Evolutionary conservation across 1,140 invertebrate species (phyloP).

Genomic region (Oryctes rhinoceros): DNA sequence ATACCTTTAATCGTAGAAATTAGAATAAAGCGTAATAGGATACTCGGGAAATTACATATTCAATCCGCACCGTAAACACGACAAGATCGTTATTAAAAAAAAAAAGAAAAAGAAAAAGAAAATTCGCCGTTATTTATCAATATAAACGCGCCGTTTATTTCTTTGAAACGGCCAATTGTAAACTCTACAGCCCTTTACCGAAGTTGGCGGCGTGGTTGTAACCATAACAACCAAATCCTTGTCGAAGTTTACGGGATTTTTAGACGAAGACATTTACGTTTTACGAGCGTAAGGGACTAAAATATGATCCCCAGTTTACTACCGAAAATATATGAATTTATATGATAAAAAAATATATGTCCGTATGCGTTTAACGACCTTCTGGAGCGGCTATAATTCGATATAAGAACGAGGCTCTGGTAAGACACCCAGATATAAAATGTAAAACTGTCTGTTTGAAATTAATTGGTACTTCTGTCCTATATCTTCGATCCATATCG

Average conservation of each 20-base stretch:
- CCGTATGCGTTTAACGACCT: slow-evolving; percentile 26
- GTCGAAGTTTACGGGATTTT: slow-evolving; percentile 29
- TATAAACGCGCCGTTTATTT: neutral
- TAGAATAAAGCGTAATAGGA: too few relatives aligned
- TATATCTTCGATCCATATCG: neutral
- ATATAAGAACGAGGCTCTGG: neutral
- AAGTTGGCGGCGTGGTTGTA: slow-evolving; percentile 27
- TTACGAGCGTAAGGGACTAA: slow-evolving; percentile 23
- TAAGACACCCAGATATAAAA: neutral
- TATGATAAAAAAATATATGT: slow-evolving; percentile 34
- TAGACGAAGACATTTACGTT: slow-evolving; percentile 36
- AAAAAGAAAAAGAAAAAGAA: too few relatives aligned
- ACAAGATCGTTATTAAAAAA: too few relatives aligned
- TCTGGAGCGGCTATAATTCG: neutral
- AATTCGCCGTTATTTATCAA: neutral
- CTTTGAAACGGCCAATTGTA: slow-evolving; percentile 8
- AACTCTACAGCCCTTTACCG: neutral
- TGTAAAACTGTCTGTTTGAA: neutral
- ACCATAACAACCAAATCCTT: slow-evolving; percentile 25
- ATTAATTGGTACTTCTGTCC: neutral
- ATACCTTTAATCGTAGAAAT: too few relatives aligned
- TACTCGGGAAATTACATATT: too few relatives aligned
- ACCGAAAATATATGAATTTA: slow-evolving; percentile 31
- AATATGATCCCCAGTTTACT: slow-evolving; percentile 31
- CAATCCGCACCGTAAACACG: too few relatives aligned